Percentiles rank a stretch among this genome's conserved stretches.
Evolutionary conservation across 2,888 invertebrate species (phyloP).

Genomic region (Drosophila setosimentum): DNA sequence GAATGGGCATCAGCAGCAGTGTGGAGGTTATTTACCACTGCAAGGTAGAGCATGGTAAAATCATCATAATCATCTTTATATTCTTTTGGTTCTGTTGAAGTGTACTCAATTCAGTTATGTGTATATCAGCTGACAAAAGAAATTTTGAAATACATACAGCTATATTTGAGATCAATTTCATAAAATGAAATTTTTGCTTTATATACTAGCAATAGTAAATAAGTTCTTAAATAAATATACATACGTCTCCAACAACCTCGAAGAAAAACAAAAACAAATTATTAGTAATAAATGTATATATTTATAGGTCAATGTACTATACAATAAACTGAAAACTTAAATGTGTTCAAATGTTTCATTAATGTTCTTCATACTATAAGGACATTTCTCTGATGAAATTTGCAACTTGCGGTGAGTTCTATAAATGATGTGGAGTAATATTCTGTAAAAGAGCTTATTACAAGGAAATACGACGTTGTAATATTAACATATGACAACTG

Average conservation of each 20-base stretch:
- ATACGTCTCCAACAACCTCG: conserved; percentile 43
- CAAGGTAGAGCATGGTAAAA: conserved; percentile 94
- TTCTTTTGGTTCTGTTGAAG: conserved; percentile 58
- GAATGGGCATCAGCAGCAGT: conserved; percentile 92
- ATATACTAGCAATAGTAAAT: conserved; percentile 44
- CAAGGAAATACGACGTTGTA: background rate
- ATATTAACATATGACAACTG: background rate
- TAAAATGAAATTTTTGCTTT: conserved; percentile 65
- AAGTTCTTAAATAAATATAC: conserved; percentile 41
- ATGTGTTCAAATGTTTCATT: conserved; percentile 28
- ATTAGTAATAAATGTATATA: conserved; percentile 66
- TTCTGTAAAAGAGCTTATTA: background rate
- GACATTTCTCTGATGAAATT: background rate
- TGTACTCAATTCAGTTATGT: conserved; percentile 66
- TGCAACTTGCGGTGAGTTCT: background rate
- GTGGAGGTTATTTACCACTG: conserved; percentile 93
- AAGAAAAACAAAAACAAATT: conserved; percentile 31
- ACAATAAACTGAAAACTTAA: conserved; percentile 64
- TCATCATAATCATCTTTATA: conserved; percentile 29
- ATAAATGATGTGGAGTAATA: background rate
- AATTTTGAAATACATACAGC: conserved; percentile 40
- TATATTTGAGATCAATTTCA: conserved; percentile 58
- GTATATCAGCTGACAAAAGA: conserved; percentile 42
- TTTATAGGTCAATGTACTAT: conserved; percentile 70
- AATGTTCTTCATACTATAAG: conserved; percentile 7